Evolutionary conservation across 2,797 vertebrate genomes (phyloP).

Genomic region (Lagorchestes hirsutus): DNA sequence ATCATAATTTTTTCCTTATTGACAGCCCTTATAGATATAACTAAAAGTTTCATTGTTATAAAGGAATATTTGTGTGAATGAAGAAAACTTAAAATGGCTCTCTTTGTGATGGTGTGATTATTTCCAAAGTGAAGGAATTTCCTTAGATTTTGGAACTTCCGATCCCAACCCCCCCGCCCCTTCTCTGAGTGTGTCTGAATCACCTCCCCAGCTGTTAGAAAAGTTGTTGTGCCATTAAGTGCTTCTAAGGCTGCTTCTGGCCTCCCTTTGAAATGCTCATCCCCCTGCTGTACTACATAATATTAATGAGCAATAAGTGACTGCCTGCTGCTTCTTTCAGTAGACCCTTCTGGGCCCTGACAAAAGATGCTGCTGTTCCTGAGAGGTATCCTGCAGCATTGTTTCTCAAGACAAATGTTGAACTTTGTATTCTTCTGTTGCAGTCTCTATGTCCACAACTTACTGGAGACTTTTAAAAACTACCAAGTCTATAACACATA

Average conservation of each 20-base stretch:
- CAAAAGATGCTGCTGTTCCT: slow-evolving; percentile 7
- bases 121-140: slow-evolving; percentile 72
- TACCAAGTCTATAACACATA: not conserved
- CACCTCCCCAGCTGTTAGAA: slow-evolving; percentile 74
- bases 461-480: not conserved
- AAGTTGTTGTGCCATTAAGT: slow-evolving; percentile 76
- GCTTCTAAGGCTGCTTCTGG: slow-evolving; percentile 65
- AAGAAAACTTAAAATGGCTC: slow-evolving; percentile 33
- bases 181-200: slow-evolving; percentile 66
- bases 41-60: slow-evolving; percentile 60
- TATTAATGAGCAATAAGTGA: slow-evolving; percentile 71
- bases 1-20: slow-evolving; percentile 46
- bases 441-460: not conserved
- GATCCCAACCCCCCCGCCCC: slow-evolving; percentile 53
- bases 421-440: not conserved
- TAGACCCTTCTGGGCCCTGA: slow-evolving; percentile 57
- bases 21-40: slow-evolving; percentile 57
- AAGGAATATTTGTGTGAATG: slow-evolving; percentile 43
- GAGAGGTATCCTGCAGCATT: slow-evolving; percentile 15
- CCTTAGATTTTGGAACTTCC: slow-evolving; percentile 61
- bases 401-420: not conserved
- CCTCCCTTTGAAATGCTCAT: slow-evolving; percentile 73
- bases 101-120: slow-evolving; percentile 61
- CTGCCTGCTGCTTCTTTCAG: slow-evolving; percentile 58
- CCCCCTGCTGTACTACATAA: slow-evolving; percentile 56